phyloP scores from a whole-genome alignment of 2,113 vertebrate genomes.

The Dicentrarchus labrax region DNA sequence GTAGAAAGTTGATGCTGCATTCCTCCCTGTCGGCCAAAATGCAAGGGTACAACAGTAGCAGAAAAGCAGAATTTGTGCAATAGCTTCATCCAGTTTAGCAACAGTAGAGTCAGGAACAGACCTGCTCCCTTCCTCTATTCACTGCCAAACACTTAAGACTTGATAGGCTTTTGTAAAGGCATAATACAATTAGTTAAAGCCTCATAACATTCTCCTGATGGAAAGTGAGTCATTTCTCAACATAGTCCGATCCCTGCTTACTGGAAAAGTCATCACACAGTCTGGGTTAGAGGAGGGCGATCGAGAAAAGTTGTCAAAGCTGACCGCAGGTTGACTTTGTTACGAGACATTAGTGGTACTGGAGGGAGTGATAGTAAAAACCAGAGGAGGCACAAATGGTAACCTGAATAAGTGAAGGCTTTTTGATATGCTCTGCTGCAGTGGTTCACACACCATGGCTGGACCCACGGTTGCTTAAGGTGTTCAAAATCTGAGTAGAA shows the following conservation, averaged over 20 bases:
- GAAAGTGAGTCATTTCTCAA: conserved; percentile 32
- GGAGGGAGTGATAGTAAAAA: background rate
- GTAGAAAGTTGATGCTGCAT: background rate
- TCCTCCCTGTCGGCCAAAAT: no score
- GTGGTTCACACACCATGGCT: no score
- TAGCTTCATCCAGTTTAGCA: background rate
- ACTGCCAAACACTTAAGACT: conserved; percentile 8
- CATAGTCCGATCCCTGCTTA: background rate
- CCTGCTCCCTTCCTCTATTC: background rate
- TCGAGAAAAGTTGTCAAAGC: conserved; percentile 25
- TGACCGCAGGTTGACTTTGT: background rate
- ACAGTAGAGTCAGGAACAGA: background rate
- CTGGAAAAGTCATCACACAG: conserved; percentile 21
- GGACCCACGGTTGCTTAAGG: background rate
- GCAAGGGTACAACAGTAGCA: background rate
- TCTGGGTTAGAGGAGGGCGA: background rate
- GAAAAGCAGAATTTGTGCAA: background rate
- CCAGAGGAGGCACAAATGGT: background rate
- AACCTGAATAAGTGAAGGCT: background rate
- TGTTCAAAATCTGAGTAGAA: conserved; percentile 6
- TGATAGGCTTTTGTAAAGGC: background rate
- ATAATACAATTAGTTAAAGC: conserved; percentile 10
- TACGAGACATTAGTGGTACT: background rate
- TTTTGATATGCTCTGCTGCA: background rate
- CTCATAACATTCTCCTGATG: conserved; percentile 16